Conservation (phyloP, 30 jellyfish, hydroid and myxozoan species). For the Aurelia aurita region DNA sequence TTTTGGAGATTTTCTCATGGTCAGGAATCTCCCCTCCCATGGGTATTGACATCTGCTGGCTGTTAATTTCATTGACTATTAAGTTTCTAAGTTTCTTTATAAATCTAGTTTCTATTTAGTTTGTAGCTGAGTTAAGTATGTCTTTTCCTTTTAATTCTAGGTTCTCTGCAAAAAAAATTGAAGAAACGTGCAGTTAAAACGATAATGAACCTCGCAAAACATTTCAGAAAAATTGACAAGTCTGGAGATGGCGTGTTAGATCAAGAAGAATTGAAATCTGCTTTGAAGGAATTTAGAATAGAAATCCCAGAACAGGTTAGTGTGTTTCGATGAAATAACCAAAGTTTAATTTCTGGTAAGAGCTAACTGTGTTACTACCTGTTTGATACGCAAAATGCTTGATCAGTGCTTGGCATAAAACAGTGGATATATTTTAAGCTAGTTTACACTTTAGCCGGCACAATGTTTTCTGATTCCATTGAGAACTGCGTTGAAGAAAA, state of each 20-base stretch:
- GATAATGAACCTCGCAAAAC: slow-evolving; percentile 63
- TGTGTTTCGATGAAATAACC: neutral
- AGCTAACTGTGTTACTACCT: too few relatives aligned
- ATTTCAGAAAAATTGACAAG: slow-evolving; percentile 66
- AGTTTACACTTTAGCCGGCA: too few relatives aligned
- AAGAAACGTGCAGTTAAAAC: slow-evolving; percentile 83
- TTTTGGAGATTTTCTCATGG: too few relatives aligned
- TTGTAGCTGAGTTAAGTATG: neutral
- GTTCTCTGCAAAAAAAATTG: slow-evolving; percentile 53
- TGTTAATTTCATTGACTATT: too few relatives aligned
- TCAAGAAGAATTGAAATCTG: slow-evolving; percentile 67
- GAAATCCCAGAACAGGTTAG: slow-evolving; percentile 73
- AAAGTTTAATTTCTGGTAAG: neutral
- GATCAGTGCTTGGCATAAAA: too few relatives aligned
- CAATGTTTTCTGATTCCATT: too few relatives aligned
- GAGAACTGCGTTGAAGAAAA: too few relatives aligned
- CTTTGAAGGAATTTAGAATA: slow-evolving; percentile 72
- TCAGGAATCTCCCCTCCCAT: too few relatives aligned
- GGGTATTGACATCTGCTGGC: too few relatives aligned
- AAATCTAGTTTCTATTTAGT: neutral
- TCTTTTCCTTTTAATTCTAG: slow-evolving; percentile 22
- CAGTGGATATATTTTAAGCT: too few relatives aligned
- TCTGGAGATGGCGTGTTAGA: slow-evolving; percentile 78
- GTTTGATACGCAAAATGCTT: too few relatives aligned
- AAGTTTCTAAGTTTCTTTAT: neutral